These are phyloP conservation scores for Tethea ocularis DNA, from an alignment of 2,888 invertebrate genomes.

Conservation along the genomic window DNA sequence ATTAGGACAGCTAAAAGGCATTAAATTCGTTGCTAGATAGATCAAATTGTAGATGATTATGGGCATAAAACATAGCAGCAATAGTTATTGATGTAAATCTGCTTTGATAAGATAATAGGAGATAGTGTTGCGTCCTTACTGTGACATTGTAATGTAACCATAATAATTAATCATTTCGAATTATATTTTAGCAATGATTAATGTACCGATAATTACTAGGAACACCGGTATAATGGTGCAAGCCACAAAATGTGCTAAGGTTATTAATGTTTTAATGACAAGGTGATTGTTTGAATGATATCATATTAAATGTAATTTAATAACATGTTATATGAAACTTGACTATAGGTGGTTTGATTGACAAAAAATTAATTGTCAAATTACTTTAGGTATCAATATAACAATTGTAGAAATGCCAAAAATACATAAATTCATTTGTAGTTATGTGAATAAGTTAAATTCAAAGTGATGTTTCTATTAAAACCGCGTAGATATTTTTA, in stretches of 20 bases:
- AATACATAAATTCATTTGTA: neutral
- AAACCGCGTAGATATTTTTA: neutral
- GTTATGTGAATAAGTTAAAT: too few species aligned
- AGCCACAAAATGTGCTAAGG: constrained; percentile 48
- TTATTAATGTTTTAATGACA: constrained; percentile 42
- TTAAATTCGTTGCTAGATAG: too few species aligned
- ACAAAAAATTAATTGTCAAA: neutral
- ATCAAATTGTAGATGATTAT: too few species aligned
- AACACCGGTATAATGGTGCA: constrained; percentile 47
- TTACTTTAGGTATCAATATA: neutral
- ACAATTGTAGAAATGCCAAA: neutral
- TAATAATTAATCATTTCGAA: constrained; percentile 64
- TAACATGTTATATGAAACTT: constrained; percentile 19
- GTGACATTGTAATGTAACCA: constrained; percentile 43
- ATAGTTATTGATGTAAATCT: neutral
- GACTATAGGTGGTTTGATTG: neutral
- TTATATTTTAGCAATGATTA: constrained; percentile 61
- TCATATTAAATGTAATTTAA: constrained; percentile 35
- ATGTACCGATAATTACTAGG: constrained; percentile 60
- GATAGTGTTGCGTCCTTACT: constrained; percentile 35
- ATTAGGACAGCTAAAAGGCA: too few species aligned
- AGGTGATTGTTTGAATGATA: constrained; percentile 33
- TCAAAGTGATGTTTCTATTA: neutral
- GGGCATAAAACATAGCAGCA: neutral
- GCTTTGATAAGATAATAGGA: neutral